phyloP scores from a whole-genome alignment of 1,140 invertebrate species.

The Pararge aegeria region DNA sequence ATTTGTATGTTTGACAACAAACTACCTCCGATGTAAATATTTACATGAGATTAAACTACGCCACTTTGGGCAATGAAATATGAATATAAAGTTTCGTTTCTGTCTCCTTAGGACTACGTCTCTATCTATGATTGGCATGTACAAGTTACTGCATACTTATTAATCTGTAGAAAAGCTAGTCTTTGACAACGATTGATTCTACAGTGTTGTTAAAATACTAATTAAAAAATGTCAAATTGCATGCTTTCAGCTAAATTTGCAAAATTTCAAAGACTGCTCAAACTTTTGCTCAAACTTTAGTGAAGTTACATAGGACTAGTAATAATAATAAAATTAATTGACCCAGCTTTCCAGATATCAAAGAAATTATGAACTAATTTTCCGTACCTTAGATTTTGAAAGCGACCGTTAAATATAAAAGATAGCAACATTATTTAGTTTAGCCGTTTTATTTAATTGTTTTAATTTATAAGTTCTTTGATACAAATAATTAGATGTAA shows the following conservation, averaged over 20 bases:
- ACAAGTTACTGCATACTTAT: too few species aligned
- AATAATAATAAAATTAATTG: not conserved
- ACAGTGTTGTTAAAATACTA: not conserved
- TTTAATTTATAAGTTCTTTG: slow-evolving; percentile 15
- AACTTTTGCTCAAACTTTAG: too few species aligned
- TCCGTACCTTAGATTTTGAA: not conserved
- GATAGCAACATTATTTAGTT: not conserved
- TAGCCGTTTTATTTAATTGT: too few species aligned
- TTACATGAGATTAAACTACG: slow-evolving; percentile 9
- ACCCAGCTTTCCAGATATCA: not conserved
- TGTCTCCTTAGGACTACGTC: too few species aligned
- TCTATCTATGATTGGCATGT: too few species aligned
- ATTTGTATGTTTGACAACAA: slow-evolving; percentile 46
- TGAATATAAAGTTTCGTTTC: not conserved
- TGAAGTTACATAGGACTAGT: not conserved
- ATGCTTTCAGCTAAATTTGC: not conserved
- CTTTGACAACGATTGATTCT: not conserved
- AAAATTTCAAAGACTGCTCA: not conserved
- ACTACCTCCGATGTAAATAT: slow-evolving; percentile 35
- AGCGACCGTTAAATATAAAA: not conserved
- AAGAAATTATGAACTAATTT: not conserved
- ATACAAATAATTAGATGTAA: slow-evolving; percentile 12
- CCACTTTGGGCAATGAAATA: not conserved
- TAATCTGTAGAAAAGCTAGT: too few species aligned
- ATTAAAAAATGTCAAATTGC: slow-evolving; percentile 1